Percentiles rank a stretch among this genome's conserved stretches.
Conservation (phyloP, 2,113 vertebrate species). For the Paralichthys olivaceus region DNA sequence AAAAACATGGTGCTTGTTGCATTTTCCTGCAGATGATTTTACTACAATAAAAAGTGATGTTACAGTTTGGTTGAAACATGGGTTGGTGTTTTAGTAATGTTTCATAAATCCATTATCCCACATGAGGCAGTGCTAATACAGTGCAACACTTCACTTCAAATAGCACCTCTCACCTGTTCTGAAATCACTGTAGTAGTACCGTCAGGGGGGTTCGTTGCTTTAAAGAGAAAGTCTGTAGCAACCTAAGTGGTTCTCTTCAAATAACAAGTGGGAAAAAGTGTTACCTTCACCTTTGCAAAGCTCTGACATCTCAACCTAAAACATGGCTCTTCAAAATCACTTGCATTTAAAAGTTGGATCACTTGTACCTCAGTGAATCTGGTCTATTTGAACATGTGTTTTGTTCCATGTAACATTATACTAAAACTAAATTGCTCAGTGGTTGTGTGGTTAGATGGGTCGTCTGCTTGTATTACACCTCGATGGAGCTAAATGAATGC, state of each 20-base stretch:
- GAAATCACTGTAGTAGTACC: not conserved
- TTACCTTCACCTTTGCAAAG: conserved; percentile 8
- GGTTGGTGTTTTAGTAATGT: too few species aligned
- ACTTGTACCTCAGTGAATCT: conserved; percentile 27
- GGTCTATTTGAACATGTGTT: not conserved
- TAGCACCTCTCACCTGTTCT: not conserved
- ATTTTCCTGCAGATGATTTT: too few species aligned
- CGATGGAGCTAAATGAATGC: too few species aligned
- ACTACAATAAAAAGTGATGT: too few species aligned
- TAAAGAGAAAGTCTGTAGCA: not conserved
- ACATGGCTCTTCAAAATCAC: conserved; percentile 14
- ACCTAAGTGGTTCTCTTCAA: conserved; percentile 3
- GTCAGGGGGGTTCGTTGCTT: conserved; percentile 5
- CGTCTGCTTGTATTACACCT: too few species aligned
- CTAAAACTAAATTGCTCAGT: conserved; percentile 44
- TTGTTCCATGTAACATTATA: conserved; percentile 11
- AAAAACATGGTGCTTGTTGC: too few species aligned
- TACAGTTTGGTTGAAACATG: too few species aligned
- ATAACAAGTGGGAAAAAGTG: conserved; percentile 17
- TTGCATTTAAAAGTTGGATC: conserved; percentile 12
- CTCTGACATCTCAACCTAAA: conserved; percentile 7
- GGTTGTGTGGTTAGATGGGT: conserved; percentile 34
- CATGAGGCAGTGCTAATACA: too few species aligned
- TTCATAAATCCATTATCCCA: too few species aligned
- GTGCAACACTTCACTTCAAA: not conserved